A percentile compares a stretch with the other conserved stretches of the same genome.
Evolutionary conservation across 2,797 vertebrate species (phyloP).

Genomic region (Leptoclinus maculatus): DNA sequence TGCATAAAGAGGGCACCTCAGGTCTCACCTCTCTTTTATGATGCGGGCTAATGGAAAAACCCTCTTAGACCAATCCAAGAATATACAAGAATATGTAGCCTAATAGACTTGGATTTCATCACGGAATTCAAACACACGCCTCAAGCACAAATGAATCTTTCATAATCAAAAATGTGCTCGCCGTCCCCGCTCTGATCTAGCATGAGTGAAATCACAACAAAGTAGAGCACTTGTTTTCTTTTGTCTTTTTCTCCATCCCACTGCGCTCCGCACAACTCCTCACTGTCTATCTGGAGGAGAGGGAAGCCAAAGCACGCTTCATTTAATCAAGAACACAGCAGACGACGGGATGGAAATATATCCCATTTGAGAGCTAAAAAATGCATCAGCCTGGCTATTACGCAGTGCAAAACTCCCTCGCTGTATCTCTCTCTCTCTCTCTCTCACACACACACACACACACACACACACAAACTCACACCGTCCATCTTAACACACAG

Average conservation of each 20-base stretch:
- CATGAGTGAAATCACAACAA: conserved; percentile 53
- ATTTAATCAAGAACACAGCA: conserved; percentile 74
- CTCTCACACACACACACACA: conserved; percentile 48
- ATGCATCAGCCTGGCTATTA: conserved; percentile 72
- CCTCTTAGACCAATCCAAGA: conserved; percentile 11
- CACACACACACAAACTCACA: conserved; percentile 35
- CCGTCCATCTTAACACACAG: conserved; percentile 58
- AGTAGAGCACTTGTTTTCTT: conserved; percentile 46
- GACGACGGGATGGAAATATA: conserved; percentile 64
- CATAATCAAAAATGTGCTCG: conserved; percentile 30
- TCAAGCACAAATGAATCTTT: conserved; percentile 44
- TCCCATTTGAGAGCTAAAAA: conserved; percentile 73
- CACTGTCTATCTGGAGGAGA: conserved; percentile 51
- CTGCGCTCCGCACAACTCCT: conserved; percentile 34
- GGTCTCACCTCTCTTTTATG: conserved; percentile 40
- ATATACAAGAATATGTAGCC: conserved; percentile 5
- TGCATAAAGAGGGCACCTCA: conserved; percentile 27
- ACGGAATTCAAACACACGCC: conserved; percentile 21
- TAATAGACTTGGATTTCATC: conserved; percentile 25
- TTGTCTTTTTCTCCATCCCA: conserved; percentile 49
- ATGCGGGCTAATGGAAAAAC: conserved; percentile 29
- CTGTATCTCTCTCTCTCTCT: conserved; percentile 28
- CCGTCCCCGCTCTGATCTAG: conserved; percentile 37
- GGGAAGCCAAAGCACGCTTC: conserved; percentile 58
- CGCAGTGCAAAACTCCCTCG: conserved; percentile 43